A percentile compares a stretch with the other conserved stretches of the same genome.
phyloP scores from a whole-genome alignment of 1,140 invertebrate genomes.

The Formica selysi region DNA sequence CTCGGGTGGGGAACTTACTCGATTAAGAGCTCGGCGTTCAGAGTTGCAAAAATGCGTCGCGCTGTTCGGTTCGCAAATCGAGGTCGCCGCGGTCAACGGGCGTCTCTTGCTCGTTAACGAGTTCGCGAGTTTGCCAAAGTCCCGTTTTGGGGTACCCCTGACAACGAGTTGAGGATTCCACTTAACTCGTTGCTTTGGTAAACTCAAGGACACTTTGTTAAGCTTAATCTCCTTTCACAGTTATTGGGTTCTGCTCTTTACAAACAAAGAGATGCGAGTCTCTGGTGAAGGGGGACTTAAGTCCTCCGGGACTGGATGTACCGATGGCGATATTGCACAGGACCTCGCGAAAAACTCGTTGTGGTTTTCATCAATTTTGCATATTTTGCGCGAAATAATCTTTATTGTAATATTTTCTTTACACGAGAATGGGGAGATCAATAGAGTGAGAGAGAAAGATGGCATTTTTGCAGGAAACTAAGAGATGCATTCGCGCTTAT shows the following conservation, averaged over 20 bases:
- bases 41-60: constrained; percentile 39
- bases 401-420: background rate
- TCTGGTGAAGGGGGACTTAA: constrained; percentile 36
- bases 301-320: constrained; percentile 7
- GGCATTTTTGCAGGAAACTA: background rate
- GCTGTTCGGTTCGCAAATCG: constrained; percentile 31
- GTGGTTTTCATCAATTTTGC: constrained; percentile 20
- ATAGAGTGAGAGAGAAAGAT: background rate
- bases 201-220: constrained; percentile 35
- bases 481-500: background rate
- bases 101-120: constrained; percentile 58
- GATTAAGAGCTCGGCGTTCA: constrained; percentile 45
- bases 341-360: background rate
- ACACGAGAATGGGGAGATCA: background rate
- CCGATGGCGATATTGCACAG: constrained; percentile 2
- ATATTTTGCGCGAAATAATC: background rate
- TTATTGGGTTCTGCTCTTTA: constrained; percentile 66
- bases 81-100: constrained; percentile 41
- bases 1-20: constrained; percentile 49
- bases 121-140: constrained; percentile 65
- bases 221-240: constrained; percentile 61
- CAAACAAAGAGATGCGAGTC: constrained; percentile 52
- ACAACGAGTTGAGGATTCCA: constrained; percentile 55
- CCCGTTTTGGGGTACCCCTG: constrained; percentile 63
- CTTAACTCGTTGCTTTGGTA: constrained; percentile 56